Conservation (phyloP, 2,888 invertebrate species). For the Dryococelus australis region DNA sequence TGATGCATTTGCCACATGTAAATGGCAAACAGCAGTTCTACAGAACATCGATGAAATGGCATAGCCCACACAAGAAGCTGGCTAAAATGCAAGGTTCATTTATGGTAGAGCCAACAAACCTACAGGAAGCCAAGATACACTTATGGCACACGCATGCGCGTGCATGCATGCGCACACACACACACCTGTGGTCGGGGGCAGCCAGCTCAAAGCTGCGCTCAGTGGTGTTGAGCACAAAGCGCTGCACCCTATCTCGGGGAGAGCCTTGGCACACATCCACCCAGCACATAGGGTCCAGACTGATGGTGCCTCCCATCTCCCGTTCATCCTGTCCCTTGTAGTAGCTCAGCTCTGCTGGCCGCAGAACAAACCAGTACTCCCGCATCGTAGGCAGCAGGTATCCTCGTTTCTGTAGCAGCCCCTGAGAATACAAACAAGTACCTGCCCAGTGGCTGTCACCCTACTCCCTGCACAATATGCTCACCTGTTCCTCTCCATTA, state of each 20-base stretch:
- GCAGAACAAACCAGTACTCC: slow-evolving; percentile 82
- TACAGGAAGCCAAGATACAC: no score
- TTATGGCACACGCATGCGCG: no score
- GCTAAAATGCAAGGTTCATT: no score
- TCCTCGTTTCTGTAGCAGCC: slow-evolving; percentile 75
- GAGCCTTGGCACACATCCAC: slow-evolving; percentile 49
- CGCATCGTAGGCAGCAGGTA: slow-evolving; percentile 79
- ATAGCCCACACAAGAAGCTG: no score
- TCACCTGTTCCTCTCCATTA: no score
- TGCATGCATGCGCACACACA: no score
- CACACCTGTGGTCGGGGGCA: slow-evolving; percentile 70
- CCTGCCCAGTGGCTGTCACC: no score
- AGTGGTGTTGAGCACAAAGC: slow-evolving; percentile 72
- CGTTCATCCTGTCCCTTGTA: slow-evolving; percentile 76
- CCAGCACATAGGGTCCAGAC: slow-evolving; percentile 61
- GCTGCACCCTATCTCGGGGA: slow-evolving; percentile 56
- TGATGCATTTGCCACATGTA: no score
- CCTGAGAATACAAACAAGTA: slow-evolving; percentile 57
- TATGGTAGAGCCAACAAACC: no score
- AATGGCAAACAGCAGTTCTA: no score
- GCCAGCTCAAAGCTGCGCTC: slow-evolving; percentile 78
- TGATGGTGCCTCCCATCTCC: slow-evolving; percentile 73
- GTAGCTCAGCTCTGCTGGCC: slow-evolving; percentile 76
- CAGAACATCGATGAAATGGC: no score
- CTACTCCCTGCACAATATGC: no score